Evolutionary conservation across 2,113 vertebrate genomes (phyloP).

Genomic region (Motacilla tschutschensis): DNA sequence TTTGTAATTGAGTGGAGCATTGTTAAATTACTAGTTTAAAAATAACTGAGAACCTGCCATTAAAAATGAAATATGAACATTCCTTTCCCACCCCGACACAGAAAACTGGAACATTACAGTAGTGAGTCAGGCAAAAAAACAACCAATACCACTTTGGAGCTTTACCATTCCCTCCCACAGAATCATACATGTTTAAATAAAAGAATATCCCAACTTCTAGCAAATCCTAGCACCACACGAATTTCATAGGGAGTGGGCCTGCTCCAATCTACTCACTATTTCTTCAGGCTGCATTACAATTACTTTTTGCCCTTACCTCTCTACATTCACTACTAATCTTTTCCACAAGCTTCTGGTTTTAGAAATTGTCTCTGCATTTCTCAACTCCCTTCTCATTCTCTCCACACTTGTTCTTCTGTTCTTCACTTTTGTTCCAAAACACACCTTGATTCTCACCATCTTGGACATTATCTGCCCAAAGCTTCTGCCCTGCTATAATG

Average conservation of each 20-base stretch:
- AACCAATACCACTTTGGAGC: not conserved
- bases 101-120: not conserved
- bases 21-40: conserved; percentile 8
- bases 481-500: not conserved
- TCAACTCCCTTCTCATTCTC: not conserved
- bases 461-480: not conserved
- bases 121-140: not conserved
- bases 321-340: not conserved
- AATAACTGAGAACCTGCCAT: conserved; percentile 9
- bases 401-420: not conserved
- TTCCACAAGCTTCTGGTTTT: not conserved
- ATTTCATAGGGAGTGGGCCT: not conserved
- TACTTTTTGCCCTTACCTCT: not conserved
- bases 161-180: not conserved
- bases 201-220: not conserved
- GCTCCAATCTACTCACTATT: not conserved
- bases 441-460: not conserved
- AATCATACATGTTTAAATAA: not conserved
- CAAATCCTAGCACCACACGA: not conserved
- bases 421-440: not conserved
- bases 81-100: not conserved
- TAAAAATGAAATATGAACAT: not conserved
- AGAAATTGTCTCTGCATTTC: not conserved
- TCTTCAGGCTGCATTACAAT: not conserved
- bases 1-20: not conserved